Percentiles rank a stretch among this genome's conserved stretches.
Evolutionary conservation across 2,113 vertebrate species (phyloP).

Genomic region (Psilopsiagon aymara): DNA sequence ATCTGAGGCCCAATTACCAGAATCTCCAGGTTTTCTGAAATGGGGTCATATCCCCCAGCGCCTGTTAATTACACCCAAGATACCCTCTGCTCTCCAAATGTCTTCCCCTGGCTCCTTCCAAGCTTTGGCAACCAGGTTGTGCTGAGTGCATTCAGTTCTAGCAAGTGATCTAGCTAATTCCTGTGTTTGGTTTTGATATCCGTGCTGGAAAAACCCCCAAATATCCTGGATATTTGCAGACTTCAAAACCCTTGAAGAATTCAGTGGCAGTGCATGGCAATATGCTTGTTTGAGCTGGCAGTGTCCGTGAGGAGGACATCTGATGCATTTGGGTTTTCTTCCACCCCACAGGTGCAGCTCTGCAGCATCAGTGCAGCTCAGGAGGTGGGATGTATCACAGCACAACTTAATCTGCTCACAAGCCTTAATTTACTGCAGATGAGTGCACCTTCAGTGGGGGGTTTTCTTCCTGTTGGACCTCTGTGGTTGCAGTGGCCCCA

Average conservation of each 20-base stretch:
- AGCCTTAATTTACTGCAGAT: neutral
- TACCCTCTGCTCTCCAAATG: conserved; percentile 5
- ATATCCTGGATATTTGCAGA: neutral
- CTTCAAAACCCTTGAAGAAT: neutral
- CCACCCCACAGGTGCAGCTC: neutral
- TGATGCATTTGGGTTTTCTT: neutral
- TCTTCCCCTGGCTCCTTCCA: neutral
- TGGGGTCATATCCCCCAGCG: conserved; percentile 8
- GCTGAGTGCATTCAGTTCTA: neutral
- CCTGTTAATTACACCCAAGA: conserved; percentile 47
- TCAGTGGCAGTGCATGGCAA: neutral
- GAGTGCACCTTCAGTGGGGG: neutral
- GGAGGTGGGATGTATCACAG: neutral
- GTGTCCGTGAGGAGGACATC: neutral
- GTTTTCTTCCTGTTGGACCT: neutral
- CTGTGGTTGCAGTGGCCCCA: neutral
- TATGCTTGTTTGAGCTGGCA: neutral
- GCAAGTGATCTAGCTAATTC: rapidly evolving
- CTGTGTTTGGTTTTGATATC: neutral
- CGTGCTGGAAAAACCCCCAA: neutral
- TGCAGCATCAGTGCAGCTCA: neutral
- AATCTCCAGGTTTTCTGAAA: conserved; percentile 45
- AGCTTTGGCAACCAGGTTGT: rapidly evolving
- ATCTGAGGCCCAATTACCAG: conserved; percentile 44
- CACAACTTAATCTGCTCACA: neutral